These are phyloP conservation scores for Anomalospiza imberbis DNA, from an alignment of 2,797 vertebrate species.

Conservation along the genomic window DNA sequence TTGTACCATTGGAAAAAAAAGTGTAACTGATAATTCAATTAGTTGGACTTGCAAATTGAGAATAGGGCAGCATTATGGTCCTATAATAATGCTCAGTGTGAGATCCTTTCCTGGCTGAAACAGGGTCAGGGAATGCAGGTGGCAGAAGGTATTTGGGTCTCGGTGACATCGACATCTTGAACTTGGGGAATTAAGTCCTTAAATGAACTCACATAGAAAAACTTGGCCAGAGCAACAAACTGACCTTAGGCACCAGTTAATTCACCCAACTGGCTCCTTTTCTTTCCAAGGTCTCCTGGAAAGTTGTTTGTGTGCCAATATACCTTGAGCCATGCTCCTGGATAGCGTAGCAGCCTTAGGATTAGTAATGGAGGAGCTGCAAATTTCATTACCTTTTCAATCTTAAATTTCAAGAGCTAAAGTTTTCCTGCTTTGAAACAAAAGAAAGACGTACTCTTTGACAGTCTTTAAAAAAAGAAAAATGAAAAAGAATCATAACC, in stretches of 20 bases:
- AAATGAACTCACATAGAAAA: background rate
- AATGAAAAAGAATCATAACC: background rate
- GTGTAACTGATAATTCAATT: background rate
- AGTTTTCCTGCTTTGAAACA: background rate
- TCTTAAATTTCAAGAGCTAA: slow-evolving; percentile 4
- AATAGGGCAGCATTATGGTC: background rate
- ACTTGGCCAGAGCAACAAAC: background rate
- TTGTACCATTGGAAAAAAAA: background rate
- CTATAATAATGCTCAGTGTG: background rate
- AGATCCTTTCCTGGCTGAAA: background rate
- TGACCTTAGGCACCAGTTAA: background rate
- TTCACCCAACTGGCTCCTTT: background rate
- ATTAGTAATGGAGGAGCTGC: background rate
- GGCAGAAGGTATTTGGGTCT: background rate
- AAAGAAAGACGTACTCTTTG: background rate
- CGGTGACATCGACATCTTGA: background rate
- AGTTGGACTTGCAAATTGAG: background rate
- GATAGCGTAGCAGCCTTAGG: background rate
- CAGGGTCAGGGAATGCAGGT: background rate
- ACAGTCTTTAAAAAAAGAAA: background rate
- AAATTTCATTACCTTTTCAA: background rate
- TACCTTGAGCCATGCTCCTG: background rate
- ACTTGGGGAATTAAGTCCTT: background rate
- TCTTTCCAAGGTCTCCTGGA: background rate
- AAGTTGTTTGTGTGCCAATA: background rate